Evolutionary conservation across 2,888 invertebrate genomes (phyloP), one percentile per base, ranked within the genome.

Genomic region (Lycophotia porphyrea): DNA sequence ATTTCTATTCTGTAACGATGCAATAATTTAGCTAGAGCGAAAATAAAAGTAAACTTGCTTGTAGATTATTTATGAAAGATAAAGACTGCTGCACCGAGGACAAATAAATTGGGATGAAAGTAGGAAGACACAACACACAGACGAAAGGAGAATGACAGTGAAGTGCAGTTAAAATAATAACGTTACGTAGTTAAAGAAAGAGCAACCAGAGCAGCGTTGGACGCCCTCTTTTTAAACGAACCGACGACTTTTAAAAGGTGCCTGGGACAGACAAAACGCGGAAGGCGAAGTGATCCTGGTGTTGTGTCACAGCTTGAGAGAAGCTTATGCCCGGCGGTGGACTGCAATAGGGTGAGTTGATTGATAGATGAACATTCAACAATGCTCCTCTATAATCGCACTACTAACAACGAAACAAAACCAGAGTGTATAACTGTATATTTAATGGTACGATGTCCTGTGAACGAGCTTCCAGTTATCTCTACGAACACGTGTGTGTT

Each of bases 401-500:
- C 36, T 7, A 44, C 9, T 21, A 31, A n/a, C 2, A 47, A 18
- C 15, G 4, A 74, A 49, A 18, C 2, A 42, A 31, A n/a, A 36
- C 5, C 42, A 27, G 18, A 18, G 27, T 11, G 11, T 58, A 27
- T 18, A 36, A 36, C 21, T 36, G 27, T 58, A 72, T 21, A 15
- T 24, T n/a, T 15, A 34, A 47, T 55, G 2, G 8, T 31, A 8
- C 4, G 21, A 44, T 44, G 15, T 39, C 36, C n/a, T 47, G 34
- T 31, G 8, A 66, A 69, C 27, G 34, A n/a, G 18, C 24, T 44
- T 44, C n/a, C 36, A 71, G 52, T 44, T 21, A 36, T 31, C 21
- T 27, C 0, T 36, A 61, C 31, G n/a, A 27, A 49, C 27, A 52
- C 65, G 36, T 81, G 76, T 76, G 18, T 44, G 42, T 21, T 21